Conservation (phyloP, 2,888 invertebrate species). For the Antitype chi region DNA sequence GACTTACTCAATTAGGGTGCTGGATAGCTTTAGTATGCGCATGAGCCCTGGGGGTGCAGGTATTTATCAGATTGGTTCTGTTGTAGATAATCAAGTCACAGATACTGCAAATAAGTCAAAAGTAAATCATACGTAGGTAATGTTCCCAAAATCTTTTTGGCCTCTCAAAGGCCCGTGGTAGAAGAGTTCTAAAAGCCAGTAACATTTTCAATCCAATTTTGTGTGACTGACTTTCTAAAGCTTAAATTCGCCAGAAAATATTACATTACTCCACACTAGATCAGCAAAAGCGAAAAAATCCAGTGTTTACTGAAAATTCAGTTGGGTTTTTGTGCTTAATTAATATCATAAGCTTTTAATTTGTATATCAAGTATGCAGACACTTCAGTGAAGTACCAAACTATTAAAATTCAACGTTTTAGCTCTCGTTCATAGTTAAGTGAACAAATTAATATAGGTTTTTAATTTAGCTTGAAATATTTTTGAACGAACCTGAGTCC, state of each 20-base stretch:
- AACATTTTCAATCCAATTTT: slow-evolving; percentile 21
- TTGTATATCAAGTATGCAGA: slow-evolving; percentile 15
- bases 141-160: not conserved
- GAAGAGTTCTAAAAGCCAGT: slow-evolving; percentile 10
- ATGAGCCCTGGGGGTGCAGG: too few species aligned
- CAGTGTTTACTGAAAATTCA: slow-evolving; percentile 7
- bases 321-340: slow-evolving; percentile 24
- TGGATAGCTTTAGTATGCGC: too few species aligned
- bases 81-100: not conserved
- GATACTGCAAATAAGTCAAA: too few species aligned
- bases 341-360: slow-evolving; percentile 16
- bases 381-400: slow-evolving; percentile 35
- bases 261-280: slow-evolving; percentile 4
- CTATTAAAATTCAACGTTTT: slow-evolving; percentile 57
- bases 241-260: slow-evolving; percentile 26
- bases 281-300: slow-evolving; percentile 25
- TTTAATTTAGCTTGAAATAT: slow-evolving; percentile 49
- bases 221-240: slow-evolving; percentile 9
- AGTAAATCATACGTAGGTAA: not conserved
- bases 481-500: slow-evolving; percentile 40
- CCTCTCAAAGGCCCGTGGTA: not conserved
- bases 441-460: slow-evolving; percentile 55
- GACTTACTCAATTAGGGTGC: not conserved
- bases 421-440: slow-evolving; percentile 48
- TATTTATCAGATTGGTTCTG: too few species aligned